Evolutionary conservation across 2,888 invertebrate genomes (phyloP), one percentile per base, ranked within the genome.

Genomic region (Tuta absoluta): DNA sequence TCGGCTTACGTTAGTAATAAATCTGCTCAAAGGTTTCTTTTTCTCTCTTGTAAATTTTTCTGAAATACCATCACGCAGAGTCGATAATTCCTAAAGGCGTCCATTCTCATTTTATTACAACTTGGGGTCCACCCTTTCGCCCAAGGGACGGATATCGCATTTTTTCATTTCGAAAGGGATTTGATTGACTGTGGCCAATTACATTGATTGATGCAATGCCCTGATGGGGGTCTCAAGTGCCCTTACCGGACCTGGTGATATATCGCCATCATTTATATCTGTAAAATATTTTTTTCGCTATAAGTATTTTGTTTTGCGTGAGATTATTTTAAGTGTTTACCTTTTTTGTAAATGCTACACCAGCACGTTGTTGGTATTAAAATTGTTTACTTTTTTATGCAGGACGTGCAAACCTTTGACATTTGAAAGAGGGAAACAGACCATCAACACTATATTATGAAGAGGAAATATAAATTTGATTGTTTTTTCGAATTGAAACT

Each of bases 141-240:
- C 23, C 38, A 10, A 38, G 58, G 38, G 58, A 21, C 58, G 38
- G 19, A 58, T 61, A 49, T 48, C 17, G 17, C 24, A 60, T 60
- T 68, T 66, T 66, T 67, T 66, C 41, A 61, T 61, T 28, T 65
- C 64, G 56, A 68, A 65, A 64, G 65, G 60, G 65, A 64, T 53
- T 68, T 70, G 73, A 75, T 70, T 69, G 72, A 73, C 73, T 74
- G 74, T 74, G 70, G 69, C 72, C 75, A 75, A 79, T 80, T 74
- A 76, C 71, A 73, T 77, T 78, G 80, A 81, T 79, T 75, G 77
- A 79, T 79, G 74, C 72, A 72, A 70, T 67, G 67, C 71, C 72
- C 68, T 71, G 72, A 75, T 71, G 71, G 73, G 74, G 73, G 71
- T 70, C 69, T 72, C 70, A 68, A 64, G 70, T n/a, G 48, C 24